Evolutionary conservation across 2,888 invertebrate genomes (phyloP), one percentile per base, ranked within the genome.

Genomic region (Phorcus lineatus): DNA sequence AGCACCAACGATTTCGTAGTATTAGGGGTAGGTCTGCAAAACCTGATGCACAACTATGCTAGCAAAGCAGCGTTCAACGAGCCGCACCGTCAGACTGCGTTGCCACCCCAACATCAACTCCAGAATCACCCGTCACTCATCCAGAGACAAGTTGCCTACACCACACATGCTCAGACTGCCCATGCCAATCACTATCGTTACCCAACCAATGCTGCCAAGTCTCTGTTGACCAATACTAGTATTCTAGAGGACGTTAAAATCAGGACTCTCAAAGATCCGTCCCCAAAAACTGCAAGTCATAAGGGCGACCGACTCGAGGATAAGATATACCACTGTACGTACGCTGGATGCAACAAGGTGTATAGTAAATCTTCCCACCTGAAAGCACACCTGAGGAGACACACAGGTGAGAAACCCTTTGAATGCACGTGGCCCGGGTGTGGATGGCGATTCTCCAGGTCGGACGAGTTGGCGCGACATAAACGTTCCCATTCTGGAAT

Each of bases 331-430:
- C 84, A 96, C 95, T 93, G 93, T 82, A 91, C 91, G 4, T 93
- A 92, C 80, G 89, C 90, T 4, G 91, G 91, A 83, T 99, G 98
- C 93, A 96, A 96, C 81, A 98, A 99, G 93, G 97, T 98, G 92
- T 99, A 99, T 94, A 98, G 98, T 94, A 99, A 99, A 93, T 98
- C 98, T 70, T 98, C 98, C 13, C 99, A 99, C 94, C 95, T 99
- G 86, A 99, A 98, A 91, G 98, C 98, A 1, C 98, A 99, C 94
- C 96, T 96, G 78, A 95, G 98, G 83, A 97, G 97, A 0, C 98
- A 98, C 92, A 98, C 98, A 0, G 97, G 97, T 0, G 94, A 94
- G 87, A 94, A 94, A 81, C 94, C 94, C 3, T 94, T 94, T 87
- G 93, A 92, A 6, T 94, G 94, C 89, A 93, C 93, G 16, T 94